Percentiles rank a stretch among this genome's conserved stretches.
phyloP scores from a whole-genome alignment of 2,797 vertebrate genomes.

The Danio aesculapii region DNA sequence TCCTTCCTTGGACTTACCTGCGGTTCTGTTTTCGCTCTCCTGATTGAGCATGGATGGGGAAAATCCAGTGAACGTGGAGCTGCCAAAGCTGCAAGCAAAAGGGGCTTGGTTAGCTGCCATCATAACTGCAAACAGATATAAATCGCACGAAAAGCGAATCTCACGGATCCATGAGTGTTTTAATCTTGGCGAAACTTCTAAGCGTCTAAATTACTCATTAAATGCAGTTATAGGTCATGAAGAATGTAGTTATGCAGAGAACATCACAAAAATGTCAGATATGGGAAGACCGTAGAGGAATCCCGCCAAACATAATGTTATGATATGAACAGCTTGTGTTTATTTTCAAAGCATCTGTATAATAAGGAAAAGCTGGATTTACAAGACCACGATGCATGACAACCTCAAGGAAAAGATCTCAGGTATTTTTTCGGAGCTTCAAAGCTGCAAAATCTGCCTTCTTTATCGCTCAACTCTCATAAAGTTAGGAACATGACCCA shows the following conservation, averaged over 20 bases:
- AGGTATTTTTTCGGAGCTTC: constrained; percentile 23
- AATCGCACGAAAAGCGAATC: constrained; percentile 13
- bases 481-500: constrained; percentile 25
- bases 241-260: constrained; percentile 22
- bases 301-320: constrained; percentile 24
- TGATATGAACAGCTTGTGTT: constrained; percentile 18
- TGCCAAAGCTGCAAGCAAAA: constrained; percentile 38
- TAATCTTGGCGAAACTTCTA: constrained; percentile 21
- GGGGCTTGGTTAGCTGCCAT: constrained; percentile 15
- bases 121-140: constrained; percentile 13
- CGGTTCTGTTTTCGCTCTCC: constrained; percentile 16
- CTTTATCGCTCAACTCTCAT: constrained; percentile 41
- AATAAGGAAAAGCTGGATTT: constrained; percentile 20
- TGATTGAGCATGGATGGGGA: constrained; percentile 38
- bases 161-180: not conserved
- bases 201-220: constrained; percentile 15
- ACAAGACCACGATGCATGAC: constrained; percentile 29
- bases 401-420: constrained; percentile 1
- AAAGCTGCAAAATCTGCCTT: constrained; percentile 22
- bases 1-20: constrained; percentile 43
- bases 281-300: not conserved
- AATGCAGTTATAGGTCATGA: constrained; percentile 28
- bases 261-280: constrained; percentile 32
- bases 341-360: constrained; percentile 13
- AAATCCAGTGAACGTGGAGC: constrained; percentile 42